These are phyloP conservation scores for Tanaodytes sp. DNA, from an alignment of 2,888 invertebrate species.

Conservation along the genomic window DNA sequence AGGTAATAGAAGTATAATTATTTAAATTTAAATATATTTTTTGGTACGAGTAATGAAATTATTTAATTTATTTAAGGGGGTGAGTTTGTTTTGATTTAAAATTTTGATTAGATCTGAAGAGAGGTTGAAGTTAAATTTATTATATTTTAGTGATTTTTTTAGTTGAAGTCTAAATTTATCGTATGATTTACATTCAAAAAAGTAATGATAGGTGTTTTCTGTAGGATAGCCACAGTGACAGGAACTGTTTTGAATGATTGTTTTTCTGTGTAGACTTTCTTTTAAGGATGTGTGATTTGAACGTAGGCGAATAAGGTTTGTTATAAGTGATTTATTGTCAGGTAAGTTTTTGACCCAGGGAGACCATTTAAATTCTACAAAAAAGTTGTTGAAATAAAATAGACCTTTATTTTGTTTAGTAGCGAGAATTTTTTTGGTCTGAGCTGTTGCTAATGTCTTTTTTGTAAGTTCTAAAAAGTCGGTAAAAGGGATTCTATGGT, in stretches of 20 bases:
- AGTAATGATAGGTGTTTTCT: conserved; percentile 25
- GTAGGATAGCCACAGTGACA: conserved; percentile 7
- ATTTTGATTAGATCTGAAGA: too few species aligned
- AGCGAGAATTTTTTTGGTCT: conserved; percentile 4
- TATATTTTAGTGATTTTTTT: too few species aligned
- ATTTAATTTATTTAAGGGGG: too few species aligned
- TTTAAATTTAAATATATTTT: too few species aligned
- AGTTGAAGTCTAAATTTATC: too few species aligned
- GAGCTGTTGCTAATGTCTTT: background rate
- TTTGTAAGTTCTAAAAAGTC: background rate
- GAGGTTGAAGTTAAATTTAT: too few species aligned
- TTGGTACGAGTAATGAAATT: too few species aligned
- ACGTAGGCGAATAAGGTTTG: conserved; percentile 7
- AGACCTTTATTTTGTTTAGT: conserved; percentile 1
- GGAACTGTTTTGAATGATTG: conserved; percentile 6
- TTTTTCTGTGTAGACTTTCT: conserved; percentile 17
- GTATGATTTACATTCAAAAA: conserved; percentile 34
- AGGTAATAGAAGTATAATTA: too few species aligned
- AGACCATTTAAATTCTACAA: background rate
- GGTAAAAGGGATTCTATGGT: background rate
- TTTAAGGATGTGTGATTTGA: conserved; percentile 17
- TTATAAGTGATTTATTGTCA: conserved; percentile 4
- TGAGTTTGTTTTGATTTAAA: too few species aligned
- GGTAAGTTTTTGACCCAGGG: conserved; percentile 22
- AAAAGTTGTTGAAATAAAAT: conserved; percentile 16